Conservation (phyloP, 2,113 vertebrate species). For the Gymnobelideus leadbeateri region DNA sequence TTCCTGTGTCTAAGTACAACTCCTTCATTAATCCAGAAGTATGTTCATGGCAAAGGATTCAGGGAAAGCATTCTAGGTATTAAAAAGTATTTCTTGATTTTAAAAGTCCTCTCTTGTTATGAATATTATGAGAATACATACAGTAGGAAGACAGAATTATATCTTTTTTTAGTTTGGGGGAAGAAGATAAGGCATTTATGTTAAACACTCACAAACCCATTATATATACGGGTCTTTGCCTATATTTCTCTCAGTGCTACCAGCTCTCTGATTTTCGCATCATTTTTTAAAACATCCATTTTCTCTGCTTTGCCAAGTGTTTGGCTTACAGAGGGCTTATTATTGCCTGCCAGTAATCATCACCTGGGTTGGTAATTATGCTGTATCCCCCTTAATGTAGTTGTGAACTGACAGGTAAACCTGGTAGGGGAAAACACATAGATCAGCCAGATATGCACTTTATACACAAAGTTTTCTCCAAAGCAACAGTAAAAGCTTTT, state of each 20-base stretch:
- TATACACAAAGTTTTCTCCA: conserved; percentile 69
- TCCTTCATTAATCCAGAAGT: not conserved
- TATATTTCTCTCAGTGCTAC: conserved; percentile 6
- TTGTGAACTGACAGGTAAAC: conserved; percentile 53
- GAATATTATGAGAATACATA: not conserved
- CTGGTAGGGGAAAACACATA: conserved; percentile 49
- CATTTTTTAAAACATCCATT: conserved; percentile 37
- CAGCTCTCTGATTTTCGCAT: not conserved
- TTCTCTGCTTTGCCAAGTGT: not conserved
- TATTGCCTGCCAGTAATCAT: conserved; percentile 32
- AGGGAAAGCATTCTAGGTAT: not conserved
- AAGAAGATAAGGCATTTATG: not conserved
- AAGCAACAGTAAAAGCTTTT: conserved; percentile 69
- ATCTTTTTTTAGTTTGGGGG: conserved; percentile 7
- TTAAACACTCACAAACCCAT: conserved; percentile 29
- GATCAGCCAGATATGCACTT: conserved; percentile 55
- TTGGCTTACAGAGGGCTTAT: conserved; percentile 28
- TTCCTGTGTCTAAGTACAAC: not conserved
- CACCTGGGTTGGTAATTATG: conserved; percentile 2
- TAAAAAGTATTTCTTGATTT: conserved; percentile 4
- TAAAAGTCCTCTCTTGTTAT: conserved; percentile 9
- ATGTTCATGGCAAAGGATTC: not conserved
- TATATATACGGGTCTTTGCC: not conserved
- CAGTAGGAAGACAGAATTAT: not conserved
- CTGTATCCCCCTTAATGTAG: conserved; percentile 50